Base-by-base conservation (phyloP, 2,113 vertebrate species). In the Poeciliopsis turrubarensis region DNA sequence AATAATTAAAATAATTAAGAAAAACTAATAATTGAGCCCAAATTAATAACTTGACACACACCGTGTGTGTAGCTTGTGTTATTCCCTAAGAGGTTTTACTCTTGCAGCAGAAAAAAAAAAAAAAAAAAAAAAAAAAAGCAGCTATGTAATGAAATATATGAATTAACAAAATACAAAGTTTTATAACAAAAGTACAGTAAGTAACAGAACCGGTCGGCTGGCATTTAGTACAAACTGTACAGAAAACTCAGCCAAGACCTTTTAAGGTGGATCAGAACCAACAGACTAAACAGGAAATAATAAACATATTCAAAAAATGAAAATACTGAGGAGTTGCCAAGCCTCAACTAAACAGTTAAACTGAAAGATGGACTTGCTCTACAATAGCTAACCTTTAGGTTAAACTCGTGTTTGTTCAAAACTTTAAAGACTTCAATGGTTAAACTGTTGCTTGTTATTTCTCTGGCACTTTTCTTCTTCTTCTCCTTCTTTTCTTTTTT, bases 391-490 rank as follows among this genome's bases (percentile, higher is more conserved):
- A 12, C 34, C 11, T 1, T 6, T 1, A 19, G 17, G 17, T 19
- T 22, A 57, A 25, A 25, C 25, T 57, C 2, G 22, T 54, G 19
- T 17, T n/a, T 25, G 51, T n/a, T 9, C 10, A n/a, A 57, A 25
- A 11, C 25, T 57, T 17, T 25, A n/a, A 57, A 7, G 51, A 7
- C 7, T 57, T 57, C n/a, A 11, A 54, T 54, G 47, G 19, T 22
- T 25, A 54, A 54, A 22, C 72, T 26, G 63, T 70, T 68, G 70
- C 76, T 81, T 84, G 67, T 83, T 87, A 78, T 81, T 60, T 90
- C 31, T 60, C 30, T 72, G 78, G 60, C 84, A 76, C 75, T 74
- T 91, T 29, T 29, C 29, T 29, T 29, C 29, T 29, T 29, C 29
- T 29, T 32, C 32, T 9, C 7, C 32, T 32, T 34, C 32, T 34